Conservation (phyloP, 2,888 invertebrate genomes). For the Eudasyphora cyanicolor region DNA sequence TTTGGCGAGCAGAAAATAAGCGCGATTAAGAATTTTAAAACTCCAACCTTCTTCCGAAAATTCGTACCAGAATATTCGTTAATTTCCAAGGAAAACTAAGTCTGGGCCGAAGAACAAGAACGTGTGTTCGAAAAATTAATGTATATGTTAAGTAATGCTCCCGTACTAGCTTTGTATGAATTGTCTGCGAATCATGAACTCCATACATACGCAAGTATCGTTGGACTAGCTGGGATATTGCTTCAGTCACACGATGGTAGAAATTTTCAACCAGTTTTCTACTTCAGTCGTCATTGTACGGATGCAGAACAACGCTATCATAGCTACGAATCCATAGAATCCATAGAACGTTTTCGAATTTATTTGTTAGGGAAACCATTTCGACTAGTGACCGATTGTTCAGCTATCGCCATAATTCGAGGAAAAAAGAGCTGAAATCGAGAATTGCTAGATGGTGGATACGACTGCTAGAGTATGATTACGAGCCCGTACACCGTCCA, state of each 20-base stretch:
- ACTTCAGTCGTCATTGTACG: constrained; percentile 62
- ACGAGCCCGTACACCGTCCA: constrained; percentile 20
- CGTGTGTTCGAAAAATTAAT: constrained; percentile 39
- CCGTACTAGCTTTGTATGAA: constrained; percentile 46
- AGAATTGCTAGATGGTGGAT: constrained; percentile 37
- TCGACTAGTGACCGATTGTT: constrained; percentile 42
- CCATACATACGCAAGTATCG: constrained; percentile 60
- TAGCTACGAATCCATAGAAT: constrained; percentile 45
- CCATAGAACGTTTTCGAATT: constrained; percentile 45
- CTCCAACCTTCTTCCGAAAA: constrained; percentile 60
- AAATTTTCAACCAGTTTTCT: constrained; percentile 58
- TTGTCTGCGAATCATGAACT: constrained; percentile 39
- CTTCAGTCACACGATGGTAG: constrained; percentile 52
- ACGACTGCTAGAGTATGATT: constrained; percentile 32
- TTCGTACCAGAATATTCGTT: constrained; percentile 56
- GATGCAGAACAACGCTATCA: constrained; percentile 57
- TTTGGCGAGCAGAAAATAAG: constrained; percentile 53
- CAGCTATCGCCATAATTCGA: constrained; percentile 20
- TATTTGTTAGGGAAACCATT: constrained; percentile 40
- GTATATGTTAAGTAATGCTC: constrained; percentile 21
- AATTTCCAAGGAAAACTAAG: constrained; percentile 37
- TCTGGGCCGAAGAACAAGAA: constrained; percentile 36
- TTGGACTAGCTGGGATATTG: constrained; percentile 65
- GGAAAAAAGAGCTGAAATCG: constrained; percentile 14
- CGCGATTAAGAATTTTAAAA: constrained; percentile 56